Percentiles rank a stretch among this genome's conserved stretches.
phyloP scores from a whole-genome alignment of 2,113 vertebrate genomes.

The Hemiscyllium ocellatum region DNA sequence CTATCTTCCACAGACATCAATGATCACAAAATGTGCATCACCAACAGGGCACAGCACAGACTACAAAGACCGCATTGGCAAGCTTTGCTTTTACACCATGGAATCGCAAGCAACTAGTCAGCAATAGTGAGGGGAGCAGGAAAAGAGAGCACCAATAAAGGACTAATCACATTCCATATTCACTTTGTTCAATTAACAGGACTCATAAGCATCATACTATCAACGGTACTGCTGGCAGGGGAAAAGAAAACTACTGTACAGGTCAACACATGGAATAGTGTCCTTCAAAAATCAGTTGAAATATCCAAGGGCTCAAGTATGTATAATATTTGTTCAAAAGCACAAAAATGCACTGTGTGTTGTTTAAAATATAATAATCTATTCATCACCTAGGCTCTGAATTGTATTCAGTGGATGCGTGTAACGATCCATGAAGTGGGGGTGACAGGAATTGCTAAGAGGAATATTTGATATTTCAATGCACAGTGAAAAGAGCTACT shows the following conservation, averaged over 20 bases:
- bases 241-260: slow-evolving; percentile 26
- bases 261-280: slow-evolving; percentile 11
- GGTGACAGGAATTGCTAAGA: background rate
- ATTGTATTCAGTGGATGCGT: background rate
- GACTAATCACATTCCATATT: slow-evolving; percentile 75
- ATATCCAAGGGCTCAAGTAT: slow-evolving; percentile 21
- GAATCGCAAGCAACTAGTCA: slow-evolving; percentile 37
- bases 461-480: background rate
- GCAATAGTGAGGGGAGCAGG: slow-evolving; percentile 42
- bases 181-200: slow-evolving; percentile 64
- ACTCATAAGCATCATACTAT: slow-evolving; percentile 55
- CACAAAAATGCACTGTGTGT: background rate
- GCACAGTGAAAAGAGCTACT: background rate
- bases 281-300: background rate
- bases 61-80: slow-evolving; percentile 31
- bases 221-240: slow-evolving; percentile 16
- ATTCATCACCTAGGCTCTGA: background rate
- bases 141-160: slow-evolving; percentile 65
- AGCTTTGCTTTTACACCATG: slow-evolving; percentile 36
- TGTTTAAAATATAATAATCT: background rate
- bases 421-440: background rate
- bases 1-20: slow-evolving; percentile 4
- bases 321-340: background rate
- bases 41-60: slow-evolving; percentile 33
- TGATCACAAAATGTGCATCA: slow-evolving; percentile 21